Percentiles rank a stretch among this genome's conserved stretches.
Evolutionary conservation across 2,797 vertebrate species (phyloP).

Genomic region (Acropternis orthonyx): DNA sequence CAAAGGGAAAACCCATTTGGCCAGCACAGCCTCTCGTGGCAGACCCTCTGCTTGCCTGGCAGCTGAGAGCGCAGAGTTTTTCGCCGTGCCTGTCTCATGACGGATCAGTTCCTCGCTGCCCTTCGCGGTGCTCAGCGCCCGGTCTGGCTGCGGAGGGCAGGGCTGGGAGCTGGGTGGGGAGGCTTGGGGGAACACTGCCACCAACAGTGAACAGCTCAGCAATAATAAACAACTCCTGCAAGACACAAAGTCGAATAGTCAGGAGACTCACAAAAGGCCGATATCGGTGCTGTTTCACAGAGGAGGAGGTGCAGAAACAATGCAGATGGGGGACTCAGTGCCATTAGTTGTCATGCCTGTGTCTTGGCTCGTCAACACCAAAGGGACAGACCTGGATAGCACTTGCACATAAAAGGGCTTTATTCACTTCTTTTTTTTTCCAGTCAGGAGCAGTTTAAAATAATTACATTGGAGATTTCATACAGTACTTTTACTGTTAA

Average conservation of each 20-base stretch:
- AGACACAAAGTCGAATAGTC: accelerated
- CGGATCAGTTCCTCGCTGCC: neutral
- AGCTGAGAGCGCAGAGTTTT: neutral
- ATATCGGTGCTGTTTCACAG: neutral
- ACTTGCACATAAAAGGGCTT: neutral
- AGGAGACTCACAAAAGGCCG: neutral
- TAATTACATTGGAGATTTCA: neutral
- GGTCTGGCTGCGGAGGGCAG: neutral
- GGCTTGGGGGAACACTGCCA: neutral
- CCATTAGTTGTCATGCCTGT: accelerated
- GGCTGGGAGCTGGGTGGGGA: neutral
- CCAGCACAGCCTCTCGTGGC: neutral
- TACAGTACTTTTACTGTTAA: neutral
- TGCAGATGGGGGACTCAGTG: accelerated
- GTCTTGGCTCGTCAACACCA: neutral
- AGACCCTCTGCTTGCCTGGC: neutral
- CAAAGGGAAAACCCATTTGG: neutral
- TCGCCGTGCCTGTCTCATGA: accelerated
- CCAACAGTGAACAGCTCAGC: neutral
- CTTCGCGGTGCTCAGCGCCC: accelerated
- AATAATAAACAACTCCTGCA: neutral
- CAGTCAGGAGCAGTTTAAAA: neutral
- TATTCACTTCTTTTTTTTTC: neutral
- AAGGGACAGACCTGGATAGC: neutral
- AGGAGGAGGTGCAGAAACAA: neutral